Conservation (phyloP, 2,797 vertebrate genomes). For the Steatocranus sp. region DNA sequence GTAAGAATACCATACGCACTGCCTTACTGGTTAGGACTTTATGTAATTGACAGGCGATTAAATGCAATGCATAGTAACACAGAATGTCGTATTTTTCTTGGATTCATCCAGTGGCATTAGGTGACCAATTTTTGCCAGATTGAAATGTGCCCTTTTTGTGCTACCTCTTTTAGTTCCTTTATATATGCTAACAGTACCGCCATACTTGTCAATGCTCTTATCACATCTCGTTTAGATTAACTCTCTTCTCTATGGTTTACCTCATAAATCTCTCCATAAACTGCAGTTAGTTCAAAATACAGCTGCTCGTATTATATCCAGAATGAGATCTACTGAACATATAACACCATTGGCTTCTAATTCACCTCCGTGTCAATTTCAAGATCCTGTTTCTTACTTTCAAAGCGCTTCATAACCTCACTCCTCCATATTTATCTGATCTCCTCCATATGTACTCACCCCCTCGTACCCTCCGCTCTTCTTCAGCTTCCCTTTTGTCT, state of each 20-base stretch:
- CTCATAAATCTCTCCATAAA: background rate
- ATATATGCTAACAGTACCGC: background rate
- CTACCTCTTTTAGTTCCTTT: background rate
- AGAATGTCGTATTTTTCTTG: background rate
- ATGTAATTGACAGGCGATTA: background rate
- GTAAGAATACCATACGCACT: background rate
- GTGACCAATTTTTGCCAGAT: background rate
- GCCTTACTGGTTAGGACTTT: background rate
- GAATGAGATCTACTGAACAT: background rate
- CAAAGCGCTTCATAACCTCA: rapidly evolving
- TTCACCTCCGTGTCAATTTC: background rate
- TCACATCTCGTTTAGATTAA: background rate
- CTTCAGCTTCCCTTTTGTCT: background rate
- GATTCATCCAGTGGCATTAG: background rate
- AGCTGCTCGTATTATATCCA: background rate
- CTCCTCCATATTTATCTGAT: background rate
- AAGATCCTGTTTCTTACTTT: background rate
- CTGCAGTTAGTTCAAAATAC: background rate
- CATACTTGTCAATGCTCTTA: background rate
- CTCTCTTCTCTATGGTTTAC: background rate
- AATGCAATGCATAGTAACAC: background rate
- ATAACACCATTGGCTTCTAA: background rate
- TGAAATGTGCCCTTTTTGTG: background rate
- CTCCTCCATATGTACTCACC: background rate
- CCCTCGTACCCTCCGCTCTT: background rate